phyloP scores from a whole-genome alignment of 2,888 invertebrate species.

The Chelonus formosanus region DNA sequence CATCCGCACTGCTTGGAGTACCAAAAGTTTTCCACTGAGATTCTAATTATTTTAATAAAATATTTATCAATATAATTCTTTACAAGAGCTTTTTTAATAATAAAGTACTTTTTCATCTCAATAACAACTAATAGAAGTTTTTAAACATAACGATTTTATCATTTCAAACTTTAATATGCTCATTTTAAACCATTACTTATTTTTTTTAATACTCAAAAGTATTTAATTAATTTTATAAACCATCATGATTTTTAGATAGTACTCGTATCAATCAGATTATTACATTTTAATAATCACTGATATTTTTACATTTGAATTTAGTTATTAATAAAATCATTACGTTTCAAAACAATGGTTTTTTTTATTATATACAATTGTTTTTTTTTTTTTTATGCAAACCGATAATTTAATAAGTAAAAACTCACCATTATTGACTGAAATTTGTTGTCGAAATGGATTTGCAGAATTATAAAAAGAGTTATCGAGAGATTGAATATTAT shows the following conservation, averaged over 20 bases:
- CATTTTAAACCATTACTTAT: too few relatives aligned
- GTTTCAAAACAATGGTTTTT: background rate
- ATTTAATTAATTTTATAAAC: too few relatives aligned
- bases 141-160: too few relatives aligned
- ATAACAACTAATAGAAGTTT: too few relatives aligned
- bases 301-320: too few relatives aligned
- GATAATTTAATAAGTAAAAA: background rate
- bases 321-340: background rate
- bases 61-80: conserved; percentile 9
- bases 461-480: conserved; percentile 55
- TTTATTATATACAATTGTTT: background rate
- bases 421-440: conserved; percentile 58
- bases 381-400: background rate
- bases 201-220: background rate
- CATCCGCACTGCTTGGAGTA: conserved; percentile 57
- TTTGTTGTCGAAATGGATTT: conserved; percentile 61
- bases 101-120: too few relatives aligned
- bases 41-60: conserved; percentile 40
- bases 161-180: too few relatives aligned
- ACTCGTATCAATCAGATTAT: too few relatives aligned
- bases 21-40: conserved; percentile 58
- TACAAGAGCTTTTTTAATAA: too few relatives aligned
- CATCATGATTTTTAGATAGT: too few relatives aligned
- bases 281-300: too few relatives aligned
- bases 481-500: conserved; percentile 57